Evolutionary conservation across 2,797 vertebrate genomes (phyloP).

Genomic region (Acanthopagrus latus): DNA sequence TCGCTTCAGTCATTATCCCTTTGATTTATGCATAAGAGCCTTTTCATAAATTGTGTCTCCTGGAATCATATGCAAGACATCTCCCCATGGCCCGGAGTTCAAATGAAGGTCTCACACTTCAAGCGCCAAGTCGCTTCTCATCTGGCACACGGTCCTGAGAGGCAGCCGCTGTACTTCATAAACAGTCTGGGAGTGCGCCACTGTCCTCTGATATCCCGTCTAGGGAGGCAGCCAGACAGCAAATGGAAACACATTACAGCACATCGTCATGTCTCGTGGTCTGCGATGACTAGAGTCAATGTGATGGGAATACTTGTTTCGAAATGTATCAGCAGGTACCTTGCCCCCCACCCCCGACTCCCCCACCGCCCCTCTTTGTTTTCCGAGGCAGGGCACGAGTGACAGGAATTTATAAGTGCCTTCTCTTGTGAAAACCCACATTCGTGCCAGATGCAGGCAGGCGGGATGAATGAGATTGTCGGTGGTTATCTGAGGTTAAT

Average conservation of each 20-base stretch:
- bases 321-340: slow-evolving; percentile 40
- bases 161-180: slow-evolving; percentile 43
- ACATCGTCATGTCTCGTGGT: slow-evolving; percentile 38
- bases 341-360: too few species aligned
- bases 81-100: slow-evolving; percentile 44
- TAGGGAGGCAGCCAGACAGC: slow-evolving; percentile 46
- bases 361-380: background rate
- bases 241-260: slow-evolving; percentile 57
- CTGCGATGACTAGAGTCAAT: slow-evolving; percentile 21
- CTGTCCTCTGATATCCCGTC: slow-evolving; percentile 56
- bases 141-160: slow-evolving; percentile 33
- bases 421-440: slow-evolving; percentile 20
- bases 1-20: slow-evolving; percentile 20
- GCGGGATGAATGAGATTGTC: slow-evolving; percentile 57
- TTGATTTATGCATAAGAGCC: slow-evolving; percentile 38
- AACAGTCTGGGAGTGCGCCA: slow-evolving; percentile 38
- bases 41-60: slow-evolving; percentile 30
- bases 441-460: slow-evolving; percentile 25
- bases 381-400: background rate
- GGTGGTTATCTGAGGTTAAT: slow-evolving; percentile 65
- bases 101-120: slow-evolving; percentile 51
- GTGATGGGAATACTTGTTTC: slow-evolving; percentile 44
- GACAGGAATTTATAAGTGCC: slow-evolving; percentile 47
- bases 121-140: slow-evolving; percentile 42
- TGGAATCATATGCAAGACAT: slow-evolving; percentile 46